Evolutionary conservation across 2,113 vertebrate species (phyloP).

Genomic region (Aptenodytes patagonicus): DNA sequence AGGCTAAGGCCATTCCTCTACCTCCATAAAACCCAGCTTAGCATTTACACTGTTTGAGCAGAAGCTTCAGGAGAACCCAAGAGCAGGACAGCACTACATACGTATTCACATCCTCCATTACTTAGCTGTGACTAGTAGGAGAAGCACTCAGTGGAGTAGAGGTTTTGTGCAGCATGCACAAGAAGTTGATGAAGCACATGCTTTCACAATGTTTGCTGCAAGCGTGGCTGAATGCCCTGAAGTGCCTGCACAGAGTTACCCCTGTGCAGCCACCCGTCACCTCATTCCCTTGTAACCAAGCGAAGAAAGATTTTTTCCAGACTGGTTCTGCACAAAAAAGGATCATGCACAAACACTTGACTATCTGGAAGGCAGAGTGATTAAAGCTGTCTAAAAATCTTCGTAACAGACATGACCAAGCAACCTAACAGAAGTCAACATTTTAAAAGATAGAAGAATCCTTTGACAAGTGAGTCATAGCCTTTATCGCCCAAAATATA

Average conservation of each 20-base stretch:
- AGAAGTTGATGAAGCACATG: neutral
- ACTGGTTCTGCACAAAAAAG: neutral
- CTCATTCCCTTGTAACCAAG: neutral
- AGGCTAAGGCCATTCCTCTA: neutral
- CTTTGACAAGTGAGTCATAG: neutral
- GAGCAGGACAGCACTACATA: neutral
- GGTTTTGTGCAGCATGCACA: accelerated
- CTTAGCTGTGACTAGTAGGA: neutral
- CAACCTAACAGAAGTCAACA: neutral
- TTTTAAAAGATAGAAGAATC: neutral
- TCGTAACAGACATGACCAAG: neutral
- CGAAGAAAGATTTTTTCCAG: neutral
- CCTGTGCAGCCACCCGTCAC: neutral
- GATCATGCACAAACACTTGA: neutral
- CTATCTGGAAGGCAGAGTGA: neutral
- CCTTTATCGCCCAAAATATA: neutral
- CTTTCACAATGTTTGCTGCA: neutral
- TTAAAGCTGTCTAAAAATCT: neutral
- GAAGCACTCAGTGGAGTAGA: neutral
- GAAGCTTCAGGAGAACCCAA: neutral
- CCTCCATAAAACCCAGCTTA: neutral
- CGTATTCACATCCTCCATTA: neutral
- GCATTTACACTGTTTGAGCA: neutral
- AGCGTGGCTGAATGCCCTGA: neutral
- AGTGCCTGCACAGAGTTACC: neutral